Base-by-base conservation (phyloP, 2,113 vertebrate genomes). In the Menura novaehollandiae region DNA sequence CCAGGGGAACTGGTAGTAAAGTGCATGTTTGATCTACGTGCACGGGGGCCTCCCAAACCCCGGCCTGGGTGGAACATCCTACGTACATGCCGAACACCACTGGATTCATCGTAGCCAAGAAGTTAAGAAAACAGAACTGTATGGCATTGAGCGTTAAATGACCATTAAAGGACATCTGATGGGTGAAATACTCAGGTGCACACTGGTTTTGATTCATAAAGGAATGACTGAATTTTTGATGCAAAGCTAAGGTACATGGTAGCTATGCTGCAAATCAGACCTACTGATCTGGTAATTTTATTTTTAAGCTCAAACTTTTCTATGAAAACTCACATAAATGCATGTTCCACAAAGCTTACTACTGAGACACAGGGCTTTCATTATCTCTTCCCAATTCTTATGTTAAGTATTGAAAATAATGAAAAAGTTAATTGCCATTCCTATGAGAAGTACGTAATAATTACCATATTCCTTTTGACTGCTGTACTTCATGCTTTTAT, bases 11-110 rank as follows among this genome's bases (percentile, higher is more conserved):
- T 99, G 98, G 98, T 99, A 98, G 99, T 99, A 99, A 99, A 99
- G 99, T 99, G 99, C 99, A 99, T 99, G 98, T 99, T 99, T 98
- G 99, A 99, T 98, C 99, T 98, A 92, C 99, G 99, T 68, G 99
- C 99, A 91, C 99, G 98, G 91, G 99, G 99, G 77, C 99, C 99
- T 64, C 99, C 99, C 94, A 99, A 97, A 46, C 99, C 99, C 89
- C 99, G 98, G 39, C 99, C 99, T 53, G 99, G 99, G 98, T 99
- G 99, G 97, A 99, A 99, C 99, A 99, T 99, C 98, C 99, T 98
- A 97, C 99, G 99, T 97, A 99, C 99, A 41, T 99, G 99, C 94
- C 99, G 99, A 96, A 99, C 99, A 72, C 99, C 99, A 97, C 99
- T 99, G 97, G 99, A 99, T 98, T 99, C 99, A 95, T 99, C 99